Conservation (phyloP, 2,888 invertebrate species). For the Ditylenchus weischeri region DNA sequence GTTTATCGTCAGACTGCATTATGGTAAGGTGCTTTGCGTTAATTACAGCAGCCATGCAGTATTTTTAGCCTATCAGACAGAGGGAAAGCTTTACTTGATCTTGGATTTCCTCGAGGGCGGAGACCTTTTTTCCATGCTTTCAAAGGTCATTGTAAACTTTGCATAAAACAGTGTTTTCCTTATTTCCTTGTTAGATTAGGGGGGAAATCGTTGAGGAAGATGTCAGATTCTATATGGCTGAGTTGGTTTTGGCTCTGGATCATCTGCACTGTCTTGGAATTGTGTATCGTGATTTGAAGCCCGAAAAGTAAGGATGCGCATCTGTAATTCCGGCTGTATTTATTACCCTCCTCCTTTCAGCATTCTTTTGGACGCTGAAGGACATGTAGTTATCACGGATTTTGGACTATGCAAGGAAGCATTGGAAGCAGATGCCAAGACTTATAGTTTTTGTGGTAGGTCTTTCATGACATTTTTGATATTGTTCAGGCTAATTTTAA, state of each 20-base stretch:
- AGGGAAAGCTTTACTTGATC: conserved; percentile 96
- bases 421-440: conserved; percentile 64
- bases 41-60: not conserved
- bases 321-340: not conserved
- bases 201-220: conserved; percentile 99
- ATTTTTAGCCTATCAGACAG: conserved; percentile 86
- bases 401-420: conserved; percentile 94
- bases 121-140: conserved; percentile 91
- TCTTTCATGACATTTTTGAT: no score
- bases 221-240: conserved; percentile 97
- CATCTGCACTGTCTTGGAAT: conserved; percentile 95
- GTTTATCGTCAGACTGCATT: conserved; percentile 94
- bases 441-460: conserved; percentile 61
- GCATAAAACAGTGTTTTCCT: no score
- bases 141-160: conserved; percentile 78
- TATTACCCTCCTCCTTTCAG: conserved; percentile 59
- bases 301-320: conserved; percentile 74
- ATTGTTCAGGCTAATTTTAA: not conserved
- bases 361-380: conserved; percentile 84
- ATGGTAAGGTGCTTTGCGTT: conserved; percentile 63
- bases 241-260: conserved; percentile 90
- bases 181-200: no score
- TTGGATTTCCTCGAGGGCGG: conserved; percentile 93
- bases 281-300: conserved; percentile 96
- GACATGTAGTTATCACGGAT: conserved; percentile 96